Evolutionary conservation across 2,888 invertebrate species (phyloP).

Genomic region (Heteropelma amictum): DNA sequence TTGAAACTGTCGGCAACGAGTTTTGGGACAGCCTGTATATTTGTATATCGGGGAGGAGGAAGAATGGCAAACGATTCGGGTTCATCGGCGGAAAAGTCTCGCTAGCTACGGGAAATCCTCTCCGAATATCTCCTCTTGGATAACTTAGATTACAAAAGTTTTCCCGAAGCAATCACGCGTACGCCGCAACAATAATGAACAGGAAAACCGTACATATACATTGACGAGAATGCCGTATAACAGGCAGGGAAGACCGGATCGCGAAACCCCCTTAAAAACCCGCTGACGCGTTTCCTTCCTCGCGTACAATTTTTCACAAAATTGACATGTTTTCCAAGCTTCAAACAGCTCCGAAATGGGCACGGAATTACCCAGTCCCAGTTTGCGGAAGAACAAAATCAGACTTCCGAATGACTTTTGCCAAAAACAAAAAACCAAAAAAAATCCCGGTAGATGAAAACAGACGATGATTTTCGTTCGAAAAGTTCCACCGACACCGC

Average conservation of each 20-base stretch:
- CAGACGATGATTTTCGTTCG: too few species aligned
- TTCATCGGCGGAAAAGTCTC: conserved; percentile 29
- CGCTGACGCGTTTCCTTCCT: too few species aligned
- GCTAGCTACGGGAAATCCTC: conserved; percentile 23
- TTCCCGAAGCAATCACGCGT: conserved; percentile 28
- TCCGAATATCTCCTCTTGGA: conserved; percentile 22
- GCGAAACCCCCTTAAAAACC: too few species aligned
- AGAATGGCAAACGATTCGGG: conserved; percentile 20
- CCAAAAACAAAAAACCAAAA: too few species aligned
- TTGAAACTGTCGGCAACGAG: background rate
- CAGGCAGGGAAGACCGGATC: too few species aligned
- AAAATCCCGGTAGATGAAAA: too few species aligned
- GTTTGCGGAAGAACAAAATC: too few species aligned
- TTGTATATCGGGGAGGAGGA: background rate
- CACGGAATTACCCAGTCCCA: too few species aligned
- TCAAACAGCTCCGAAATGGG: too few species aligned
- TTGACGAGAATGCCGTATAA: background rate
- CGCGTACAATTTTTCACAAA: too few species aligned
- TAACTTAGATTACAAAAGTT: conserved; percentile 55
- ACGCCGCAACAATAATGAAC: conserved; percentile 47
- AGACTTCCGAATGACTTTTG: too few species aligned
- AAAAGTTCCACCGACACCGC: conserved; percentile 81
- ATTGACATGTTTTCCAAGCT: too few species aligned
- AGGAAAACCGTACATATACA: conserved; percentile 25
- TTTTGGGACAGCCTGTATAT: background rate